phyloP scores from a whole-genome alignment of 2,888 invertebrate species.

The Leistus spinibarbis region DNA sequence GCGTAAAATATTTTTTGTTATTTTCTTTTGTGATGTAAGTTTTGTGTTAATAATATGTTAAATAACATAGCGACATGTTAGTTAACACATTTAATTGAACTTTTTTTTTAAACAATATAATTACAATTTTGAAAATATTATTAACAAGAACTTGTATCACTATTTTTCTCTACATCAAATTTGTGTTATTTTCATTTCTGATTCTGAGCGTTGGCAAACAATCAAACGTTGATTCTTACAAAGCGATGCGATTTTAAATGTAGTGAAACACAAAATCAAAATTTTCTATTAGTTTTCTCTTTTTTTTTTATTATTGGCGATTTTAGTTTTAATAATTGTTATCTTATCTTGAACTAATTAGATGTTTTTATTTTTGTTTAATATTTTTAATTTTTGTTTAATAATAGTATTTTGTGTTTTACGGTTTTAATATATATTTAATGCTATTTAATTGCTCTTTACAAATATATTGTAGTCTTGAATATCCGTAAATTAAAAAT shows the following conservation, averaged over 20 bases:
- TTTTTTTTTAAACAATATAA: not conserved
- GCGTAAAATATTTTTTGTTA: not conserved
- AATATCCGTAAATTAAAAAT: not conserved
- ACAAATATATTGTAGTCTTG: constrained; percentile 19
- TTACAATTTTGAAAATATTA: not conserved
- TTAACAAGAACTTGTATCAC: constrained; percentile 1
- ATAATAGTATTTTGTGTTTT: constrained; percentile 28
- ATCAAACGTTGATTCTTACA: constrained; percentile 32
- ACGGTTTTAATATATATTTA: not conserved
- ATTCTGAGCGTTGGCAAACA: constrained; percentile 23
- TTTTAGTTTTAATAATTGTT: not conserved
- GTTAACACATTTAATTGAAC: too few relatives aligned
- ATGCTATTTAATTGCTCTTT: constrained; percentile 17
- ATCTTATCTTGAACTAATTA: not conserved
- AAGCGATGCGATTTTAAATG: constrained; percentile 28
- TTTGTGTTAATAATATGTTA: not conserved
- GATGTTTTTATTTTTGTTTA: constrained; percentile 8
- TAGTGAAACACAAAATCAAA: constrained; percentile 30
- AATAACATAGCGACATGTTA: too few relatives aligned
- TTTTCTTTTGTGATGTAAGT: not conserved
- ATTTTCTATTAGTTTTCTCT: constrained; percentile 4
- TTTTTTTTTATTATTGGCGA: not conserved
- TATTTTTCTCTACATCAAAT: constrained; percentile 6
- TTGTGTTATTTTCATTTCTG: constrained; percentile 10
- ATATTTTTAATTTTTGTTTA: constrained; percentile 5